Base-by-base conservation (phyloP, 2,888 invertebrate species). In the Spicauda simplicius region DNA sequence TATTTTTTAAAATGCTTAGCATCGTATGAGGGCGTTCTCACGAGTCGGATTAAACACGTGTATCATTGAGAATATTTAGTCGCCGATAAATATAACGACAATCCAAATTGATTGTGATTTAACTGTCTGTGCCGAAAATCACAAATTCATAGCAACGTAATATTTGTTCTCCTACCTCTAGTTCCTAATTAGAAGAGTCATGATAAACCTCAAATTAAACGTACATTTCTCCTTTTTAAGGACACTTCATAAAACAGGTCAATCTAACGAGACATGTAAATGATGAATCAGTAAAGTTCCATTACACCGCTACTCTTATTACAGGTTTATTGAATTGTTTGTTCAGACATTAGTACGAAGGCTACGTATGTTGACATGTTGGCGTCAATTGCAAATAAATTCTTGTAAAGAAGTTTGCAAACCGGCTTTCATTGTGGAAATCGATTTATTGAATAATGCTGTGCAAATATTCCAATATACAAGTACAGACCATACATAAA, bases 301-400 rank as follows among this genome's bases (percentile, higher is more conserved):
- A 76, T 69, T 45, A 64, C 56, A 68, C 52, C 69, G 69, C 65
- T 73, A 61, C 69, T 61, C 64, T 72, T 73, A 71, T 76, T 70
- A 72, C 66, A 71, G 69, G 61, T 69, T 64, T 61, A 70, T 58
- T 72, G 70, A 72, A 72, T 76, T 79, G 71, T 83, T 83, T 83
- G 74, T 56, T 30, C 48, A 68, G 66, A 74, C 73, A 78, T 82
- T 83, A 82, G 73, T 76, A 70, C 59, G 70, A 74, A 74, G 76
- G 71, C 57, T 73, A 69, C 63, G 68, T 74, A 57, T 74, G 70
- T 71, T 75, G 72, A 73, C 72, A 69, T 72, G 69, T 60, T 66
- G 65, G 72, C 70, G 71, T 72, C 72, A 68, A 72, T 71, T 69
- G 64, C 66, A 72, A 73, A 74, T 75, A 74, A 71, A 70, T 60